Evolutionary conservation across 1,140 invertebrate genomes (phyloP).

Genomic region (Himalopsyche phryganea): DNA sequence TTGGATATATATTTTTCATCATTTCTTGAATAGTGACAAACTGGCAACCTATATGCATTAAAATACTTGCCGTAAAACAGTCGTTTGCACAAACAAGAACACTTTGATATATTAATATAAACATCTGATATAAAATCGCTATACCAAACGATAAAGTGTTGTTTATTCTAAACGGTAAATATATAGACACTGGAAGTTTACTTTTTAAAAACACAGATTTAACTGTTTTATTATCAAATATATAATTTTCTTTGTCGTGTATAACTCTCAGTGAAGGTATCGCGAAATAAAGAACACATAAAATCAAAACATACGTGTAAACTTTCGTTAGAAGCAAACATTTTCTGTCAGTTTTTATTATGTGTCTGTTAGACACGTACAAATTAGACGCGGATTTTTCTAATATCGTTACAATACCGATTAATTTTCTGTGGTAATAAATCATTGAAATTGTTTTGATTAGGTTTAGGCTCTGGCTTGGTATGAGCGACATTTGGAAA

Average conservation of each 20-base stretch:
- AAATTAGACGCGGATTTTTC: not conserved
- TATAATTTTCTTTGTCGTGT: not conserved
- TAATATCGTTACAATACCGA: not conserved
- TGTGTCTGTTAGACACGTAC: not conserved
- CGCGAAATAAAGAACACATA: not conserved
- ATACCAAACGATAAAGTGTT: not conserved
- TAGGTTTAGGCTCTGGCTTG: not conserved
- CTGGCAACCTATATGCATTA: constrained; percentile 1
- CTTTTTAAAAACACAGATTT: not conserved
- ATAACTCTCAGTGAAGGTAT: not conserved
- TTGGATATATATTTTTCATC: not conserved
- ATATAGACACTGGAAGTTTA: not conserved
- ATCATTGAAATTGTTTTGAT: not conserved
- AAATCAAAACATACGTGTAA: not conserved
- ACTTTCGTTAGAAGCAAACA: not conserved
- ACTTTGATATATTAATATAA: not conserved
- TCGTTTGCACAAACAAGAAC: not conserved
- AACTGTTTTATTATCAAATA: not conserved
- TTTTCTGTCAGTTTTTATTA: not conserved
- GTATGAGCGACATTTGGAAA: not conserved
- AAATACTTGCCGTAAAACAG: not conserved
- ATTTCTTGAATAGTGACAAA: not conserved
- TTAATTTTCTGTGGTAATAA: constrained; percentile 1
- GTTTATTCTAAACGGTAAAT: not conserved
- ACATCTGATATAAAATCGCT: not conserved